phyloP scores from a whole-genome alignment of 2,113 vertebrate species.

The Phylloscopus whistleri region DNA sequence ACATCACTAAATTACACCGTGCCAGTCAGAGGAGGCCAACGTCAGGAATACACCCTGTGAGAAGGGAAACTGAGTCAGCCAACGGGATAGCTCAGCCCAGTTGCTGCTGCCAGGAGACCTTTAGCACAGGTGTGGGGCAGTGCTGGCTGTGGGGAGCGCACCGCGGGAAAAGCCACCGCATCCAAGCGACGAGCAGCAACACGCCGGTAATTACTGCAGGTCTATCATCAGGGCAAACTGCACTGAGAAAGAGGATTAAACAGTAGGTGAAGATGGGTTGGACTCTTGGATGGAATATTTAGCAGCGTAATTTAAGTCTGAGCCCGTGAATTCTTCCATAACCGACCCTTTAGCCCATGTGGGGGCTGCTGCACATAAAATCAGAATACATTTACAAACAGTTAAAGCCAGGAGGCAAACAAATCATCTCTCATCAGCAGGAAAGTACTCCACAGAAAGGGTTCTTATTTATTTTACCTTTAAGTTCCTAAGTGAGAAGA shows the following conservation, averaged over 20 bases:
- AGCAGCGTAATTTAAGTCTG: not conserved
- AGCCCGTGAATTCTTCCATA: not conserved
- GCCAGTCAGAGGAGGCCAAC: not conserved
- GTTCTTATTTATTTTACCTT: not conserved
- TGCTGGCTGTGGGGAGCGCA: rapidly evolving
- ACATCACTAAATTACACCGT: not conserved
- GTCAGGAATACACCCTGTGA: not conserved
- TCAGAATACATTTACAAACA: not conserved
- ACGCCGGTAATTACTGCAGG: not conserved
- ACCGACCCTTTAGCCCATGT: not conserved
- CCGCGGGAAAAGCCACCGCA: not conserved
- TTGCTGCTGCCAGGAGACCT: not conserved
- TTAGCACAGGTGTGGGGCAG: not conserved
- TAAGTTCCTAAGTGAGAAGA: not conserved
- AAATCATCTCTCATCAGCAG: not conserved
- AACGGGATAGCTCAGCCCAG: not conserved
- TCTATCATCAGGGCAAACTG: slow-evolving; percentile 8
- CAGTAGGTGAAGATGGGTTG: not conserved
- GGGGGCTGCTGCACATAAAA: not conserved
- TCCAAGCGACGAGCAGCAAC: not conserved
- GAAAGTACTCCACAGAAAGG: not conserved
- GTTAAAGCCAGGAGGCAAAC: not conserved
- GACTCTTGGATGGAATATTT: not conserved
- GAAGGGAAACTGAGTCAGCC: slow-evolving; percentile 11
- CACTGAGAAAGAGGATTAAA: slow-evolving; percentile 36